Base-by-base conservation (phyloP, 2,113 vertebrate species). In the Apus apus region DNA sequence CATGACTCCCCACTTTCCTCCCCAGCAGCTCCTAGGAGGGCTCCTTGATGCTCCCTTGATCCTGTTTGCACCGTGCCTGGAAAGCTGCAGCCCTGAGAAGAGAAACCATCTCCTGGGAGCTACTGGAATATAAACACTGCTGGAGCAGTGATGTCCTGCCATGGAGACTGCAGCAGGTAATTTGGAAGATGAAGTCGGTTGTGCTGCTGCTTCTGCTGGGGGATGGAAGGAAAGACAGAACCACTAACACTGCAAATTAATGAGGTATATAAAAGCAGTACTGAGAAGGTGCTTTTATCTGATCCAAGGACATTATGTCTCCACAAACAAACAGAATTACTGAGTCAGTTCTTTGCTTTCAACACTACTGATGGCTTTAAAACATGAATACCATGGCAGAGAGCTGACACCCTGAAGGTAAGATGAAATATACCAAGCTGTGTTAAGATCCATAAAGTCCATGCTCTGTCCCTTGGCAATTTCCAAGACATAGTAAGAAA, bases 261-360 rank as follows among this genome's bases (percentile, higher is more conserved):
- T 53, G 90, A 94, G 79, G 75, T 54, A 25, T 29, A 45, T 61
- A 79, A 87, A 89, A 89, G 57, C 89, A 84, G 74, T 20, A 40
- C 74, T 83, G 77, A 65, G 84, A 89, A 94, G 91, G 93, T 95
- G 75, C 71, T 94, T 85, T 93, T 93, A 70, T 94, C 78, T 90
- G 40, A 40, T 95, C 78, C 93, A 95, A 94, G 94, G 89, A 76
- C 89, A 73, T 93, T 46, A 34, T 62, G 85, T 79, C 71, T 78
- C 43, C 85, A 90, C 80, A 95, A 92, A 71, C 87, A 92, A 81
- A 92, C 83, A 96, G 89, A 91, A 94, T 85, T 85, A 96, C 89
- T 76, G 85, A 91, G 64, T 85, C 93, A 83, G 82, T 80, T 80
- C 78, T 88, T 93, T 32, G 72, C 90, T 95, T 93, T 93, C 87